Percentiles rank a stretch among this genome's conserved stretches.
phyloP scores from a whole-genome alignment of 2,888 invertebrate species.

The Pyrrhosoma nymphula region DNA sequence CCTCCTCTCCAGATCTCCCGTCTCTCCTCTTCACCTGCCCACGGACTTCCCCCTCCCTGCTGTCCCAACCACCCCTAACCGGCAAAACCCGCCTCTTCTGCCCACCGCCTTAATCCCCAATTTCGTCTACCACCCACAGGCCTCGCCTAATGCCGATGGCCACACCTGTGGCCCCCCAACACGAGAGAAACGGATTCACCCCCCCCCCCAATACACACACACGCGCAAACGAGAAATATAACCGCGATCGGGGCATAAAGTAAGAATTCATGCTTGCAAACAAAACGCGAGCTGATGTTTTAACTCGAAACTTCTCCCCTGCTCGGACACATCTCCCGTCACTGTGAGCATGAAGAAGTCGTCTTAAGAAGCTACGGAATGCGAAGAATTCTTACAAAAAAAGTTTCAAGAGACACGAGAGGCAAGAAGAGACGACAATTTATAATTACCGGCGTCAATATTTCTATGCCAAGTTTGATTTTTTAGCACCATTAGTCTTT shows the following conservation, averaged over 20 bases:
- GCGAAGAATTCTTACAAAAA: neutral
- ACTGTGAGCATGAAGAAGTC: neutral
- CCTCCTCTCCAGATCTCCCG: neutral
- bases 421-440: conserved; percentile 7
- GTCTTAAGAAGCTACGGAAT: neutral
- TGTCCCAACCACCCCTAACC: neutral
- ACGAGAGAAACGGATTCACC: neutral
- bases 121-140: conserved; percentile 36
- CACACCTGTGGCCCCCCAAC: conserved; percentile 45
- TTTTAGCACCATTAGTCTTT: neutral
- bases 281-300: conserved; percentile 18
- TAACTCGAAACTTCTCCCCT: neutral
- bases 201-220: too few relatives aligned
- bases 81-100: neutral
- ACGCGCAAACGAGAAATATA: neutral
- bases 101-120: conserved; percentile 16
- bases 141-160: conserved; percentile 41
- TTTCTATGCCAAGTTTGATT: neutral
- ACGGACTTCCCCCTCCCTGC: neutral
- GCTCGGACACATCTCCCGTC: neutral
- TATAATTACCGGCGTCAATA: conserved; percentile 39
- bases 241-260: neutral
- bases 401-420: neutral
- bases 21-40: neutral
- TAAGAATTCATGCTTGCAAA: neutral